These are phyloP conservation scores for Cercopithecus hamlyni DNA, from an alignment of 2,797 vertebrate species.

Conservation along the genomic window DNA sequence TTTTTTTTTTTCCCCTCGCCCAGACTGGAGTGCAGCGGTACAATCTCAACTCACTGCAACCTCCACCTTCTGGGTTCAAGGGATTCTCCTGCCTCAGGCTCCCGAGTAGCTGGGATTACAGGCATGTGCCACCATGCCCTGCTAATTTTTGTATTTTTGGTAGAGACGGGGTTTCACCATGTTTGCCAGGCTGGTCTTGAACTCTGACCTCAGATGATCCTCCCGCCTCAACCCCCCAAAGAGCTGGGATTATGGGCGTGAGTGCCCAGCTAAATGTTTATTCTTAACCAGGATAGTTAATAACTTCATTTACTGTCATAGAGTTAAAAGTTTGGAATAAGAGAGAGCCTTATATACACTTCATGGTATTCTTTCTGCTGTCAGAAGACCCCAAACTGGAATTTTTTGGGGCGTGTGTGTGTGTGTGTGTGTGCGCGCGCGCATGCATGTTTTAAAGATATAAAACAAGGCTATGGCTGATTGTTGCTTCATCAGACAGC, in stretches of 20 bases:
- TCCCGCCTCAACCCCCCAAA: not conserved
- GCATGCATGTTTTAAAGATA: not conserved
- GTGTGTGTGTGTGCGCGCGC: rapidly evolving
- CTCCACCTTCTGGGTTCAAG: not conserved
- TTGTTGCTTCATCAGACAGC: not conserved
- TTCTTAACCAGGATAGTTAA: not conserved
- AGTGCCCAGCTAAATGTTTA: not conserved
- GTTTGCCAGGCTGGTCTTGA: not conserved
- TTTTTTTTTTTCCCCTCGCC: too few species aligned
- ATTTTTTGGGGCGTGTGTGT: not conserved
- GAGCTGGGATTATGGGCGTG: not conserved
- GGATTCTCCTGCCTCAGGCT: not conserved
- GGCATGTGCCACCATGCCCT: not conserved
- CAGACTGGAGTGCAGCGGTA: not conserved
- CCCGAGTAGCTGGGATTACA: not conserved
- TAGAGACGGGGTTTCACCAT: not conserved
- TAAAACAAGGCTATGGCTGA: not conserved
- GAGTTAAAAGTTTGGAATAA: not conserved
- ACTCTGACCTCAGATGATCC: not conserved
- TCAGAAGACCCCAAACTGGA: not conserved
- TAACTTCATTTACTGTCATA: not conserved
- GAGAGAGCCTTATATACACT: not conserved
- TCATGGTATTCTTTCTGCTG: not conserved
- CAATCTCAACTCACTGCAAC: not conserved
- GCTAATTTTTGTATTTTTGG: not conserved